Base-by-base conservation (phyloP, 2,888 invertebrate species). In the Erpobdella octoculata region DNA sequence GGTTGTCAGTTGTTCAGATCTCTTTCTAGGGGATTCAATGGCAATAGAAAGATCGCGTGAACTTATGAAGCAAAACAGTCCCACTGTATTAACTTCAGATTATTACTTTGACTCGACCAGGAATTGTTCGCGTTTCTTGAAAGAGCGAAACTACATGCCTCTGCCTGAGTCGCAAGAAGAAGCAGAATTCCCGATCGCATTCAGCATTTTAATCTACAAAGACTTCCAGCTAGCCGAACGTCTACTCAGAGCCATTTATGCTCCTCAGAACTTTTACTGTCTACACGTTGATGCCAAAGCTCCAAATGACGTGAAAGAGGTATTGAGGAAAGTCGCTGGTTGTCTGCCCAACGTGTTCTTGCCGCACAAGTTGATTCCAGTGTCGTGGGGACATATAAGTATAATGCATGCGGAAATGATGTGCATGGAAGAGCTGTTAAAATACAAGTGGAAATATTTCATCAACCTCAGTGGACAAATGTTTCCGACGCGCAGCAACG, bases 271-370 rank as follows among this genome's bases (percentile, higher is more conserved):
- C 73, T 71, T 77, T n/a, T 81, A 80, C 73, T 82, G 82, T 74
- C 71, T 82, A 21, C 82, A 82, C 72, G 77, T 82, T 9, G 82
- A 82, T 72, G 71, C 72, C 5, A 78, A 78, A 68, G 75, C 79
- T 2, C n/a, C 71, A 4, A 31, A 70, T 1, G 67, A 46, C 5
- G 70, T 80, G 18, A 76, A 77, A n/a, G 59, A 72, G 4, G 76
- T 78, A 21, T 75, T 80, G 36, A 65, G 59, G 61, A 59, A 74
- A 4, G 73, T 80, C 3, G 75, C 79, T 5, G 72, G 73, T 21
- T 81, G 82, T 73, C 78, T 82, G 37, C 74, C 77, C 15, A 83
- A 83, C 74, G 81, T 82, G 15, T 80, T 82, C 69, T 74, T 82
- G 12, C 73, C 78, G 0, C 73, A 75, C 3, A 71, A 71, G 61